A percentile compares a stretch with the other conserved stretches of the same genome.
Conservation (phyloP, 2,888 invertebrate genomes). For the Schizotus pectinicornis region DNA sequence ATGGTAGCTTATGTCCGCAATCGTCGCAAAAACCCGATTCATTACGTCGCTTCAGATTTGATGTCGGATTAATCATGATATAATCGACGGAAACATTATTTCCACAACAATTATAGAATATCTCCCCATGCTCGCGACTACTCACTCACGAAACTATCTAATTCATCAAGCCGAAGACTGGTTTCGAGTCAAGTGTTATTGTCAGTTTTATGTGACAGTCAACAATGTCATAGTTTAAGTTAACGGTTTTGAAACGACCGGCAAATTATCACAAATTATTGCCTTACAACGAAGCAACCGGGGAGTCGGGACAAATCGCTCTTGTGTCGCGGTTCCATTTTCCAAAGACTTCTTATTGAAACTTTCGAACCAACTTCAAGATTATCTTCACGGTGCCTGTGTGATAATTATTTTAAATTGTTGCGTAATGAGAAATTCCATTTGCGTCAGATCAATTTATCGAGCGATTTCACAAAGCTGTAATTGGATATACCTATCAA, state of each 20-base stretch:
- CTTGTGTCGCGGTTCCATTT: not conserved
- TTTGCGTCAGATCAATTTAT: conserved; percentile 5
- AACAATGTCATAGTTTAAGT: conserved; percentile 37
- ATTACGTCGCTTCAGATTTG: conserved; percentile 44
- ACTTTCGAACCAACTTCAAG: conserved; percentile 13
- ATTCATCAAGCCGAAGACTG: conserved; percentile 34
- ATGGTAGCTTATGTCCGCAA: conserved; percentile 39
- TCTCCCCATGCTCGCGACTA: not conserved
- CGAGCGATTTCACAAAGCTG: conserved; percentile 7
- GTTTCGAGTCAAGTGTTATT: conserved; percentile 34
- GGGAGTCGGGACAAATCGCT: not conserved
- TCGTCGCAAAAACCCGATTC: conserved; percentile 41
- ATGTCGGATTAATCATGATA: conserved; percentile 42
- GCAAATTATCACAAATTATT: conserved; percentile 27
- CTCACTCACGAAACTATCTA: conserved; percentile 21
- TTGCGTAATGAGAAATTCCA: conserved; percentile 18
- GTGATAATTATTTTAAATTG: conserved; percentile 6
- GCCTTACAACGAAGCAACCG: conserved; percentile 16
- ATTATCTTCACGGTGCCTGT: conserved; percentile 6
- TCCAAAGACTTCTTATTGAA: conserved; percentile 7
- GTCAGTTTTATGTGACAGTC: conserved; percentile 35
- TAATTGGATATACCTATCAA: conserved; percentile 25
- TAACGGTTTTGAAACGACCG: conserved; percentile 35
- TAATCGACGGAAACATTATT: conserved; percentile 43
- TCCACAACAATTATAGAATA: conserved; percentile 27